Conservation (phyloP, 2,797 vertebrate species). For the Bradypus variegatus region DNA sequence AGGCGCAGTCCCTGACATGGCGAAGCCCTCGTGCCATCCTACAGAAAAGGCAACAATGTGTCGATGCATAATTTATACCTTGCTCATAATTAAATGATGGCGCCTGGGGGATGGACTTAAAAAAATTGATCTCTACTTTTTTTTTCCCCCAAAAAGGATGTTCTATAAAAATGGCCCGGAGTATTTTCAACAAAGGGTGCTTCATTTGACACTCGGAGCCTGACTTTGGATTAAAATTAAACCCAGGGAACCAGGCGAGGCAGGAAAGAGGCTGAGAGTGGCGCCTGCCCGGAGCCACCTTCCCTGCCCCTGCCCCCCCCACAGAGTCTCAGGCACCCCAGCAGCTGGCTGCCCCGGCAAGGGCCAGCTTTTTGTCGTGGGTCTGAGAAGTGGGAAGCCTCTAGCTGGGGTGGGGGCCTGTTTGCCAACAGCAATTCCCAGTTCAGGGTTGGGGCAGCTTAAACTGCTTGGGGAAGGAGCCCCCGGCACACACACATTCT, state of each 20-base stretch:
- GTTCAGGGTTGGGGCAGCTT: neutral
- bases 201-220: constrained; percentile 73
- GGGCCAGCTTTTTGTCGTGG: neutral
- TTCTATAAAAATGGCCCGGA: constrained; percentile 78
- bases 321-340: neutral
- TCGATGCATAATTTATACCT: constrained; percentile 83
- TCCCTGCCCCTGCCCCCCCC: neutral
- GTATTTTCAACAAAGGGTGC: constrained; percentile 76
- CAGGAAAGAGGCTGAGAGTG: neutral
- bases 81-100: constrained; percentile 85
- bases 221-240: constrained; percentile 70
- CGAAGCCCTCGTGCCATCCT: constrained; percentile 70
- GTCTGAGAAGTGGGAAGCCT: neutral
- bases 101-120: constrained; percentile 79
- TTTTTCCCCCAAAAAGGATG: constrained; percentile 72
- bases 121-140: constrained; percentile 81
- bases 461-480: neutral
- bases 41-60: constrained; percentile 81
- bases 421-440: neutral
- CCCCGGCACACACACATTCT: no score
- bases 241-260: constrained; percentile 59
- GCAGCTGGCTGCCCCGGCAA: neutral
- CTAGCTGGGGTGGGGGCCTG: neutral
- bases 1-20: constrained; percentile 58
- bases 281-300: neutral